phyloP scores from a whole-genome alignment of 2,113 vertebrate genomes.

The Emydura subglobosa region DNA sequence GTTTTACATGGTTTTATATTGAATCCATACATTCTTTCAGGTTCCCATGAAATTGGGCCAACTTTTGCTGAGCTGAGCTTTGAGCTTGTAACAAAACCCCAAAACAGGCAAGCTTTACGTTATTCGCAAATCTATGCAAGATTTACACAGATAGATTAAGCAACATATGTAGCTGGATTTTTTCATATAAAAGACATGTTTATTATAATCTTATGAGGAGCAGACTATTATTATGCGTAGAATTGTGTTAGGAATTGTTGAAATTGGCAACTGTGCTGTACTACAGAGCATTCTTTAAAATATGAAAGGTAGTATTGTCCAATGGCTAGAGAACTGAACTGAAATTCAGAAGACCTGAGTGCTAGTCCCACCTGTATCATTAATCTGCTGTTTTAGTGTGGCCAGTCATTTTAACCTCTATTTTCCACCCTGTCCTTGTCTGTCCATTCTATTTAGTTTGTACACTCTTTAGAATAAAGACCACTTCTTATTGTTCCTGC shows the following conservation, averaged over 20 bases:
- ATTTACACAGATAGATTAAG: not conserved
- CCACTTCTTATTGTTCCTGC: not conserved
- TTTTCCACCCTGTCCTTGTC: not conserved
- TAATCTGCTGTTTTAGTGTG: not conserved
- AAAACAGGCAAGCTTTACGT: fast-evolving
- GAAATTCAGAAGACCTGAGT: not conserved
- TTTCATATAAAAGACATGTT: not conserved
- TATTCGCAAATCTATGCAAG: not conserved
- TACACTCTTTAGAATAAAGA: not conserved
- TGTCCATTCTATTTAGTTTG: not conserved
- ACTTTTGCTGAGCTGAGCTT: not conserved
- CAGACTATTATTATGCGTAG: not conserved
- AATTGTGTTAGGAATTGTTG: not conserved
- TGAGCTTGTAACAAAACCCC: not conserved
- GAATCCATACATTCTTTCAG: not conserved
- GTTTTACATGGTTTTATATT: not conserved
- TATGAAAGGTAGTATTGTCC: not conserved
- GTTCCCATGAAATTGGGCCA: not conserved
- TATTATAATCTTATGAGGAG: not conserved
- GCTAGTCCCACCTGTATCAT: not conserved
- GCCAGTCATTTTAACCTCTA: not conserved
- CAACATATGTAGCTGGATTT: not conserved
- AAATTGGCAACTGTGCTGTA: not conserved
- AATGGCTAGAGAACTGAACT: not conserved
- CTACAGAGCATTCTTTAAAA: not conserved